Conservation (phyloP, 2,888 invertebrate species). For the Argynnis bischoffii region DNA sequence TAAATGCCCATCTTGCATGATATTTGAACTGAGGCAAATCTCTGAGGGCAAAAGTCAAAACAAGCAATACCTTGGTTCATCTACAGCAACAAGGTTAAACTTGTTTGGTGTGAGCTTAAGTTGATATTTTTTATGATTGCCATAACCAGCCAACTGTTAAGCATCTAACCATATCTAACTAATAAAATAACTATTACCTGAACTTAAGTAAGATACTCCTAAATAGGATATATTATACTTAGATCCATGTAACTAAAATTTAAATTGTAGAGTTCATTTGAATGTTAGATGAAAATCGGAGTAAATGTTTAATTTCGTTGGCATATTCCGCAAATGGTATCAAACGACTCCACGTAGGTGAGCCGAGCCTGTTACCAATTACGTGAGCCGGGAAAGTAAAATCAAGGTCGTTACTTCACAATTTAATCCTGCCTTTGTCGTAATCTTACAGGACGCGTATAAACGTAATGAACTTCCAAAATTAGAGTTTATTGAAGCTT, state of each 20-base stretch:
- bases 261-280: background rate
- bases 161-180: no score
- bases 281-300: background rate
- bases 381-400: slow-evolving; percentile 38
- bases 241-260: background rate
- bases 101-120: no score
- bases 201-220: no score
- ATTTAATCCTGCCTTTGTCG: slow-evolving; percentile 34
- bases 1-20: no score
- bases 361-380: slow-evolving; percentile 32
- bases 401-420: slow-evolving; percentile 39
- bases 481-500: slow-evolving; percentile 15
- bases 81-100: no score
- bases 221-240: background rate
- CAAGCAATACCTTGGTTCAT: no score
- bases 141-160: no score
- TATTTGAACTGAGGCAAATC: no score
- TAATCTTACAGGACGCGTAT: slow-evolving; percentile 32
- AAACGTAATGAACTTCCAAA: slow-evolving; percentile 15
- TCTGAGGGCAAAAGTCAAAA: no score
- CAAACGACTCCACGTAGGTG: slow-evolving; percentile 33
- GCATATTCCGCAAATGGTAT: slow-evolving; percentile 29
- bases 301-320: slow-evolving; percentile 33
- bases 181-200: no score
- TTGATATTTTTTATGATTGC: no score